Conservation (phyloP, 2,113 vertebrate genomes). For the Psephotus haematonotus region DNA sequence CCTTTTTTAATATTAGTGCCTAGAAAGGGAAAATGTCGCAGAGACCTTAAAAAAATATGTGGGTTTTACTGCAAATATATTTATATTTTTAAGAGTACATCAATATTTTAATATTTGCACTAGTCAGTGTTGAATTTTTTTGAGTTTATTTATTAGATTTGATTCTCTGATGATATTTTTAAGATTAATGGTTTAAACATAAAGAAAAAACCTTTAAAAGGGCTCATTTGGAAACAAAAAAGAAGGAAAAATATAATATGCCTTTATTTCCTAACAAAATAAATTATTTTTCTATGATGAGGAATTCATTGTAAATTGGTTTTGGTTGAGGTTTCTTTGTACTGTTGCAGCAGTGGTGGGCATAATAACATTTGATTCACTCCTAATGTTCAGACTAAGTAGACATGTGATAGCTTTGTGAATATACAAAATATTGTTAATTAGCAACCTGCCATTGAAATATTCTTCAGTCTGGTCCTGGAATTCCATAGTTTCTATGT, state of each 20-base stretch:
- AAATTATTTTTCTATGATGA: not conserved
- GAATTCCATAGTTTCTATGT: not conserved
- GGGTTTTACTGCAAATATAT: not conserved
- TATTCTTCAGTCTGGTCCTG: not conserved
- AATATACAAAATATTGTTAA: not conserved
- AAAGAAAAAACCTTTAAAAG: not conserved
- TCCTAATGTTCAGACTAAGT: not conserved
- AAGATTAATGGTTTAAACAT: not conserved
- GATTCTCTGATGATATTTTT: not conserved
- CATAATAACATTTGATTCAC: not conserved
- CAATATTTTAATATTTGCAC: not conserved
- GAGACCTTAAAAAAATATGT: not conserved
- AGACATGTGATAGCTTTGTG: not conserved
- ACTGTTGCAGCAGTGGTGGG: not conserved
- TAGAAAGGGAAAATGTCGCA: not conserved
- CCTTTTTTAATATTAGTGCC: not conserved
- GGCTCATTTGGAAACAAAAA: not conserved
- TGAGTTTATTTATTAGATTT: not conserved
- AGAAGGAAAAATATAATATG: fast-evolving
- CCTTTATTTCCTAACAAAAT: not conserved
- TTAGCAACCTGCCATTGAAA: not conserved
- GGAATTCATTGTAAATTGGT: not conserved
- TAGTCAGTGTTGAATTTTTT: not conserved
- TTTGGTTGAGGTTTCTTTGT: not conserved
- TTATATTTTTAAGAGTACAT: not conserved